Evolutionary conservation across 2,888 invertebrate genomes (phyloP), one percentile per base, ranked within the genome.

Genomic region (Chydorus sphaericus): DNA sequence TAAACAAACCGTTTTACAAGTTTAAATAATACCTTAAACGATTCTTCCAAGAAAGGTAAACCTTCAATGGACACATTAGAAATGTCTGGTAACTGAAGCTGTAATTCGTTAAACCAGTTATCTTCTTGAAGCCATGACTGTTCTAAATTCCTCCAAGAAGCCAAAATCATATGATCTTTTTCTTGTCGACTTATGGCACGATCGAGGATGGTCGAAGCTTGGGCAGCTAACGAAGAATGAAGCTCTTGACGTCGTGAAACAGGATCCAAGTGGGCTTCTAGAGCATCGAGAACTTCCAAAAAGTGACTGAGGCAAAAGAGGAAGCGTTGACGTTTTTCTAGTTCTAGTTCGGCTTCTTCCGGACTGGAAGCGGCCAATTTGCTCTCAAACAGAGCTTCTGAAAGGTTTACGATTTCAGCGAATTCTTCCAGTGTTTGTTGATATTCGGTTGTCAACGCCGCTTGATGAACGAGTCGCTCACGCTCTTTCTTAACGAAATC

Each of bases 281-380:
- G 70, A 0, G 88, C 88, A 68, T 90, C 89, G 37, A 91, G 72
- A 63, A 90, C 86, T 11, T 65, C 85, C 62, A 86, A 77, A 65
- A 90, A 90, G 62, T 89, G 87, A 64, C 87, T 89, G 8, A 91
- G 70, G 63, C 88, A 89, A 0, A 87, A 85, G 66, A 90, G 90
- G 74, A 90, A 89, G 65, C 85, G 87, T 37, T 89, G 77, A 64
- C 89, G 87, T 66, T 86, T 89, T 64, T 88, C 88, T 71, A 90
- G 85, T 72, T 89, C 89, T 64, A 87, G 85, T 64, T 86, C 85
- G n/a, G 90, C 71, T 63, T 88, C 85, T 63, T 83, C 81, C 59
- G 88, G 71, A 62, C 81, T 81, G 36, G 77, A 78, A 1, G 87
- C 85, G 7, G 80, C 78, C 31, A 89, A 81, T 44, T 83, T 82